phyloP scores from a whole-genome alignment of 2,797 vertebrate genomes.

The Manis pentadactyla region DNA sequence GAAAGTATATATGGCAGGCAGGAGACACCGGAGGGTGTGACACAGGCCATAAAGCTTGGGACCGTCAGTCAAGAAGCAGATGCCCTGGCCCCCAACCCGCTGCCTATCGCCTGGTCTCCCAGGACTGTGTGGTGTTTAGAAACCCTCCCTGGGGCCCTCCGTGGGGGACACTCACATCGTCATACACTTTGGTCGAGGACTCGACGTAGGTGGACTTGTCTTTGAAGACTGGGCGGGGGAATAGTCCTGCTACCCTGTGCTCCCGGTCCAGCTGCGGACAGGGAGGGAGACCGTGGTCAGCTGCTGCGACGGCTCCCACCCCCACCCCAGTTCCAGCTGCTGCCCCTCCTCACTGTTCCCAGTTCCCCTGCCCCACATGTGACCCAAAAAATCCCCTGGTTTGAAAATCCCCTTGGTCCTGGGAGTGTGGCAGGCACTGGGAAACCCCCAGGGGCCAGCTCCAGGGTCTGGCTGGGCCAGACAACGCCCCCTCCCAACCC shows the following conservation, averaged over 20 bases:
- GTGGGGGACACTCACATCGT: constrained; percentile 90
- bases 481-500: background rate
- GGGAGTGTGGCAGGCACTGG: constrained; percentile 19
- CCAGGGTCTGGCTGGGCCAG: constrained; percentile 23
- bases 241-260: constrained; percentile 91
- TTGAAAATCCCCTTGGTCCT: constrained; percentile 73
- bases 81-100: rapidly evolving
- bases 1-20: background rate
- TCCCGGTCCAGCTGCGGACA: constrained; percentile 92
- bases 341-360: constrained; percentile 66
- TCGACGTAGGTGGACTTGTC: constrained; percentile 97
- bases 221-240: constrained; percentile 92
- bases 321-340: background rate
- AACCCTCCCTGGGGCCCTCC: background rate
- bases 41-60: background rate
- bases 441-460: constrained; percentile 72
- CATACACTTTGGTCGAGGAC: constrained; percentile 97
- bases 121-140: rapidly evolving
- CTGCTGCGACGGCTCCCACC: background rate
- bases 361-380: constrained; percentile 76
- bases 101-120: rapidly evolving
- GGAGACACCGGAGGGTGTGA: background rate
- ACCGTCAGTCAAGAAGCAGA: rapidly evolving
- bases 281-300: background rate
- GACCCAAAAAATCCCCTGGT: constrained; percentile 77